A percentile compares a stretch with the other conserved stretches of the same genome.
phyloP scores from a whole-genome alignment of 2,113 vertebrate genomes.

The Pomatostomus ruficeps region DNA sequence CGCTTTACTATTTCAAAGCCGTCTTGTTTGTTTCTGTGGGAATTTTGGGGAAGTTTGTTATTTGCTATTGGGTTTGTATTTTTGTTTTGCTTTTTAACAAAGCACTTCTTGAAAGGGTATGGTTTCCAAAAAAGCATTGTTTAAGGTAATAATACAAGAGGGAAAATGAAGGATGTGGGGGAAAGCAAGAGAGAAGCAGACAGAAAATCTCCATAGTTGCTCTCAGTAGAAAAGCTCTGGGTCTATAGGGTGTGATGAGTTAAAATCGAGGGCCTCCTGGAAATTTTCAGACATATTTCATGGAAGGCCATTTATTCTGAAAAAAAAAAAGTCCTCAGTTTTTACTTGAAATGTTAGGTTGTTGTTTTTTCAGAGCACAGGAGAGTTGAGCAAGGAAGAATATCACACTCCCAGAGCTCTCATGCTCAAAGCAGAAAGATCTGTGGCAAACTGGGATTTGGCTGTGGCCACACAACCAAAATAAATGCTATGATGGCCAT shows the following conservation, averaged over 20 bases:
- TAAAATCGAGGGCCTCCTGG: neutral
- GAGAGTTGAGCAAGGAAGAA: neutral
- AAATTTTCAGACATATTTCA: neutral
- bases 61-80: neutral
- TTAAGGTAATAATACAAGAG: conserved; percentile 38
- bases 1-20: conserved; percentile 29
- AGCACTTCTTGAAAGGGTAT: neutral
- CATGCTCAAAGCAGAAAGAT: neutral
- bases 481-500: neutral
- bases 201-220: neutral
- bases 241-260: neutral
- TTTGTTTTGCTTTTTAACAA: conserved; percentile 42
- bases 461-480: neutral
- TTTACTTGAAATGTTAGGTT: neutral
- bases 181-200: neutral
- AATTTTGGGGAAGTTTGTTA: neutral
- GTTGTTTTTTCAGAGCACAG: neutral
- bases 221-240: neutral
- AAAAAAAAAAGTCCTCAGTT: accelerated
- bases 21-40: conserved; percentile 29
- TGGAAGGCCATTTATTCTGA: neutral
- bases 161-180: neutral
- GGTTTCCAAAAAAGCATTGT: conserved; percentile 34
- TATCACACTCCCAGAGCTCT: neutral
- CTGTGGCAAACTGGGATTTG: neutral